Percentiles rank a stretch among this genome's conserved stretches.
Evolutionary conservation across 2,797 vertebrate genomes (phyloP).

Genomic region (Mastacembelus armatus): DNA sequence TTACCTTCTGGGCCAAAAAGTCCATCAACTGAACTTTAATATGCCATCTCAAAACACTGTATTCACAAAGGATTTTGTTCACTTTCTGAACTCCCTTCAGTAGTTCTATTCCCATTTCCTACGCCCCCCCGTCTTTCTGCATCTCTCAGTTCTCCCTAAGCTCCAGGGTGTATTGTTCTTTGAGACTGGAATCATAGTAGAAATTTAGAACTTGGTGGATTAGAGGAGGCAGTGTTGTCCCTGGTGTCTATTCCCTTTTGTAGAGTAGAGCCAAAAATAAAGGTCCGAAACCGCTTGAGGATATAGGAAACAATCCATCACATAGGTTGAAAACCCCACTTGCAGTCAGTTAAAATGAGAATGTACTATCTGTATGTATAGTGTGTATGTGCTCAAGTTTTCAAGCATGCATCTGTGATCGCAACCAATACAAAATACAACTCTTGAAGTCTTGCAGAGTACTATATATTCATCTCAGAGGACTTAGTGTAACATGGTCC

Average conservation of each 20-base stretch:
- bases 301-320: conserved; percentile 83
- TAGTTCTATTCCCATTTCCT: conserved; percentile 59
- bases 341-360: conserved; percentile 62
- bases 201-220: conserved; percentile 81
- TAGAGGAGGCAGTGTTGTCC: conserved; percentile 74
- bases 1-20: conserved; percentile 30
- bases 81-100: conserved; percentile 61
- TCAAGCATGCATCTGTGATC: background rate
- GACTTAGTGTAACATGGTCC: conserved; percentile 30
- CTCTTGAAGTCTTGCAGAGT: conserved; percentile 27
- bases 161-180: conserved; percentile 74
- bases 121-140: conserved; percentile 31
- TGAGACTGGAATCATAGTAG: conserved; percentile 71
- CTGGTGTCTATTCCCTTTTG: conserved; percentile 74
- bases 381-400: conserved; percentile 5
- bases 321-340: conserved; percentile 48
- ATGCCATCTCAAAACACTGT: conserved; percentile 52
- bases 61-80: conserved; percentile 71
- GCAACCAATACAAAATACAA: conserved; percentile 2
- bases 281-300: conserved; percentile 72
- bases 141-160: conserved; percentile 58
- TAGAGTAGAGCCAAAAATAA: conserved; percentile 79
- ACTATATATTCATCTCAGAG: conserved; percentile 34
- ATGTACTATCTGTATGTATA: conserved; percentile 17
- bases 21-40: conserved; percentile 50